Conservation (phyloP, 2,113 vertebrate genomes). For the Andinoacara biseriatus region DNA sequence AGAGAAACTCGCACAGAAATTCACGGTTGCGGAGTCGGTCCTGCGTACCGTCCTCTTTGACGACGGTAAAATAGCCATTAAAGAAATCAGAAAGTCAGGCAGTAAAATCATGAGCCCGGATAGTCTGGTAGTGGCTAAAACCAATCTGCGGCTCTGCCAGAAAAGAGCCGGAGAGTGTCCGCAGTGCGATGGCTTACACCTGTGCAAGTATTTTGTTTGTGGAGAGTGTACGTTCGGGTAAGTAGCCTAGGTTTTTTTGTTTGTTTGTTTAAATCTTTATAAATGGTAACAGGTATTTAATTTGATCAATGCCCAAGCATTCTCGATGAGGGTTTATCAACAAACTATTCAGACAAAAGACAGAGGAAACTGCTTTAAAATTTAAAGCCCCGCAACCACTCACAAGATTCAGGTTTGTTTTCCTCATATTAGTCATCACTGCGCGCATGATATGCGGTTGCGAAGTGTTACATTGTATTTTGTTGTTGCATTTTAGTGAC, state of each 20-base stretch:
- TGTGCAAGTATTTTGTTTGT: constrained; percentile 75
- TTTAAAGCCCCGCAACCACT: not conserved
- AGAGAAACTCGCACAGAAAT: not conserved
- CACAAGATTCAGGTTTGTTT: not conserved
- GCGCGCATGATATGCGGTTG: no score
- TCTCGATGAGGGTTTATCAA: not conserved
- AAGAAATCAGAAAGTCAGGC: not conserved
- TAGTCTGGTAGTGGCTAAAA: constrained; percentile 74
- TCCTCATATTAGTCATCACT: not conserved
- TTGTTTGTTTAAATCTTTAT: no score
- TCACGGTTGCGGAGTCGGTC: not conserved
- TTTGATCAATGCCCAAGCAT: not conserved
- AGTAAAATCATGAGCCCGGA: constrained; percentile 17
- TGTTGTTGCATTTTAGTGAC: not conserved
- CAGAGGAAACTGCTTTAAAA: not conserved
- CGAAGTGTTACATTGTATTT: not conserved
- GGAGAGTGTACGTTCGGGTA: constrained; percentile 76
- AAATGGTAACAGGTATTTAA: not conserved
- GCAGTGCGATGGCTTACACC: constrained; percentile 67
- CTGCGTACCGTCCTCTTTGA: constrained; percentile 58
- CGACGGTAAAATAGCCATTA: constrained; percentile 50
- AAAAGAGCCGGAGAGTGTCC: constrained; percentile 49
- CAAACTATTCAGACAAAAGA: not conserved
- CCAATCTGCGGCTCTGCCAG: constrained; percentile 70
- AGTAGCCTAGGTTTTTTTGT: constrained; percentile 2